A percentile compares a stretch with the other conserved stretches of the same genome.
phyloP scores from a whole-genome alignment of 2,888 invertebrate genomes.

The Thyatira batis region DNA sequence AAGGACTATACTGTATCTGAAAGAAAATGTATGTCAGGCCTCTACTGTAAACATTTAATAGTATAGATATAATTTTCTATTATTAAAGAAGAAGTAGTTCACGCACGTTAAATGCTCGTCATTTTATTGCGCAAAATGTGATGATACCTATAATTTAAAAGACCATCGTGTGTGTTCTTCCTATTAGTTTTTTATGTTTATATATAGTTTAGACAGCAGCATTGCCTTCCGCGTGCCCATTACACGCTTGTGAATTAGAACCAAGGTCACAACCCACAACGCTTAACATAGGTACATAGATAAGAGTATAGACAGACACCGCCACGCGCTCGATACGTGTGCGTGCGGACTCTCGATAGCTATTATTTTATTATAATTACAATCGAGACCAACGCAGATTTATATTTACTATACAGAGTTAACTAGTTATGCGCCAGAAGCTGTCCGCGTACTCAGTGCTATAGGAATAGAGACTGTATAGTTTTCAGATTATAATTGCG shows the following conservation, averaged over 20 bases:
- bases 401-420: constrained; percentile 26
- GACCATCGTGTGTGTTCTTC: neutral
- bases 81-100: too few relatives aligned
- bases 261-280: constrained; percentile 59
- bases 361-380: neutral
- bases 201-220: constrained; percentile 27
- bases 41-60: too few relatives aligned
- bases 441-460: constrained; percentile 13
- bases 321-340: constrained; percentile 47
- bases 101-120: too few relatives aligned
- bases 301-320: constrained; percentile 18
- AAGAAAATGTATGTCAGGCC: too few relatives aligned
- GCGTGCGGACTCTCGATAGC: constrained; percentile 2
- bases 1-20: too few relatives aligned
- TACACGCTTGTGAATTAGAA: constrained; percentile 46
- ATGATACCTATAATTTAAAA: too few relatives aligned
- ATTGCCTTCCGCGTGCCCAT: constrained; percentile 52
- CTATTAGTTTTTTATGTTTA: neutral
- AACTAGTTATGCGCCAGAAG: constrained; percentile 24
- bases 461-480: too few relatives aligned
- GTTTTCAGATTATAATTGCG: constrained; percentile 41
- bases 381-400: neutral
- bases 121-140: too few relatives aligned
- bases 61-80: too few relatives aligned
- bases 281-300: constrained; percentile 43